Percentiles rank a stretch among this genome's conserved stretches.
These are phyloP conservation scores for Dione vanillae DNA, from an alignment of 2,888 invertebrate species.

Conservation along the genomic window DNA sequence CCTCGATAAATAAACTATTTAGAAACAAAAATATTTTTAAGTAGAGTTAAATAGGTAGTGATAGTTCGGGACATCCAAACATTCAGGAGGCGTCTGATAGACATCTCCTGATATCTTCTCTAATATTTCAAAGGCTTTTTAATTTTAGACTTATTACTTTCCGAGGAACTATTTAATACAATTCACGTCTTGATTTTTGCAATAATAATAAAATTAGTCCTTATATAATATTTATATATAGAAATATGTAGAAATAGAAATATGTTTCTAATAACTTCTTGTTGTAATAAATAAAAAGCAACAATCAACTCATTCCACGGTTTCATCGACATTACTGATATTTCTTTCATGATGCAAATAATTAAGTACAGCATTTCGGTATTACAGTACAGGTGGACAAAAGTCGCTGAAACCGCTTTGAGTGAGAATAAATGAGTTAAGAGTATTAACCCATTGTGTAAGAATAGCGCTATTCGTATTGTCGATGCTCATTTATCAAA, in stretches of 20 bases:
- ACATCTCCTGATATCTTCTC: conserved; percentile 61
- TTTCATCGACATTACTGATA: too few relatives aligned
- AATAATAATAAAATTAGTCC: too few relatives aligned
- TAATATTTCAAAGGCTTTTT: conserved; percentile 38
- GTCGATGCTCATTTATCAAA: not conserved
- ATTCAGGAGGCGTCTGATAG: conserved; percentile 59
- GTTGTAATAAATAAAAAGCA: too few relatives aligned
- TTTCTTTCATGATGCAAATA: not conserved
- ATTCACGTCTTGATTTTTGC: not conserved
- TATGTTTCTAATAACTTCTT: too few relatives aligned
- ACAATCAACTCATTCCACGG: too few relatives aligned
- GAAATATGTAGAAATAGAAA: too few relatives aligned
- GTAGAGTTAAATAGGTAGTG: too few relatives aligned
- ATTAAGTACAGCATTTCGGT: not conserved
- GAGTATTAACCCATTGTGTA: conserved; percentile 47
- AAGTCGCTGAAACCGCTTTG: conserved; percentile 55
- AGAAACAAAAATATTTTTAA: not conserved
- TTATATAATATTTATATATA: too few relatives aligned
- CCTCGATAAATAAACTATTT: too few relatives aligned
- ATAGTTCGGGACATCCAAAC: too few relatives aligned
- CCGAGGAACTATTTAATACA: not conserved
- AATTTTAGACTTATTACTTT: not conserved
- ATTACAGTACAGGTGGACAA: conserved; percentile 40
- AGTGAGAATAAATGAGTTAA: conserved; percentile 50
- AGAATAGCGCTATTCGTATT: conserved; percentile 36